These are phyloP conservation scores for Zygothrica quintamaculata DNA, from an alignment of 2,888 invertebrate species.

Conservation along the genomic window DNA sequence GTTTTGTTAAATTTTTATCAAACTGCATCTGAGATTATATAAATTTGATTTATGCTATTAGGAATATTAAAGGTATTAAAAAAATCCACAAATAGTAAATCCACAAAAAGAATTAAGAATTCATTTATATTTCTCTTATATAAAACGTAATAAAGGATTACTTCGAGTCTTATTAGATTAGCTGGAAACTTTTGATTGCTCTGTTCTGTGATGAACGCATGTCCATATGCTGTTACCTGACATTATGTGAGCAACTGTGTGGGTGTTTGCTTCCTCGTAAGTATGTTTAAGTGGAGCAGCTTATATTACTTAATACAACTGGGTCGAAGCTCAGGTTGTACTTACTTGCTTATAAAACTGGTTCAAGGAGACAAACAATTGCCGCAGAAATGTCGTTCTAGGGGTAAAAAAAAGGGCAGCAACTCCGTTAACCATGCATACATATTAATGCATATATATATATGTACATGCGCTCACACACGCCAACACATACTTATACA, in stretches of 20 bases:
- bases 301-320: slow-evolving; percentile 61
- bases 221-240: slow-evolving; percentile 47
- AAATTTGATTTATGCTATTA: too few relatives aligned
- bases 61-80: too few relatives aligned
- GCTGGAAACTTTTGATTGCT: slow-evolving; percentile 48
- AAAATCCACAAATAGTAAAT: too few relatives aligned
- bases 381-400: slow-evolving; percentile 69
- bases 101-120: too few relatives aligned
- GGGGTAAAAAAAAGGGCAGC: slow-evolving; percentile 38
- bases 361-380: slow-evolving; percentile 77
- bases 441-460: too few relatives aligned
- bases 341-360: slow-evolving; percentile 58
- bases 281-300: slow-evolving; percentile 27
- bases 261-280: slow-evolving; percentile 11
- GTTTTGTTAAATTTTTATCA: too few relatives aligned
- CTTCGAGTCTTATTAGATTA: slow-evolving; percentile 40
- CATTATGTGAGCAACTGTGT: slow-evolving; percentile 18
- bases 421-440: slow-evolving; percentile 50
- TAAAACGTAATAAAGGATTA: slow-evolving; percentile 4
- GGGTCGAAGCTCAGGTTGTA: slow-evolving; percentile 46
- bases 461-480: slow-evolving; percentile 11
- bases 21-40: too few relatives aligned
- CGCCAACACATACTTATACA: slow-evolving; percentile 7
- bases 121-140: slow-evolving; percentile 5
- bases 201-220: slow-evolving; percentile 44